These are phyloP conservation scores for Puma concolor DNA, from an alignment of 2,113 vertebrate species.

Conservation along the genomic window DNA sequence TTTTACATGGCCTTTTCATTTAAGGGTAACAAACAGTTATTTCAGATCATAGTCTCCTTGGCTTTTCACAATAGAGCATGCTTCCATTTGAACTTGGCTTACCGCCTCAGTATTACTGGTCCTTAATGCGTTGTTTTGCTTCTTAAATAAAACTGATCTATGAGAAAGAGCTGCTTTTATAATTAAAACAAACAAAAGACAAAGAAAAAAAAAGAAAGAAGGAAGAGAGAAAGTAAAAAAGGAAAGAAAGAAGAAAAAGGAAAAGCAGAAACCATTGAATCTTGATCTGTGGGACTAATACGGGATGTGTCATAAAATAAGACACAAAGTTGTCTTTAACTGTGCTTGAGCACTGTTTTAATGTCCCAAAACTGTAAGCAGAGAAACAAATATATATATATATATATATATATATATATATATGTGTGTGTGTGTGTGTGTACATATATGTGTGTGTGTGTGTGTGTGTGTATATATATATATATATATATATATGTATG, in stretches of 20 bases:
- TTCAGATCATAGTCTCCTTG: not conserved
- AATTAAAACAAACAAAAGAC: not conserved
- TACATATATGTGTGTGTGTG: too few species aligned
- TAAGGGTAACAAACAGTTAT: not conserved
- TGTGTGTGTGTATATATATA: too few species aligned
- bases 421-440: too few species aligned
- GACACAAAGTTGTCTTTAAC: not conserved
- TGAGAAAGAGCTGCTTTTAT: not conserved
- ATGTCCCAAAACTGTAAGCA: slow-evolving; percentile 30
- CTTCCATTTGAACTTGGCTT: not conserved
- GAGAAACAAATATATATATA: not conserved
- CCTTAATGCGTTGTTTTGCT: not conserved
- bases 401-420: too few species aligned
- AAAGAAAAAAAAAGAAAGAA: not conserved
- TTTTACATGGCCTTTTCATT: not conserved
- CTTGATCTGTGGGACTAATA: not conserved
- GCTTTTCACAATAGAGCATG: not conserved
- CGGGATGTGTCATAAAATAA: slow-evolving; percentile 16
- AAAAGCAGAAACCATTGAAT: not conserved
- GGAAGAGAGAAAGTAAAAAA: not conserved
- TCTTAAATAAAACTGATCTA: not conserved
- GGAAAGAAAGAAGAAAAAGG: not conserved
- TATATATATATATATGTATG: rapidly evolving
- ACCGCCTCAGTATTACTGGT: rapidly evolving
- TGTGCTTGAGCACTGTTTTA: not conserved